Evolutionary conservation across 2,113 vertebrate species (phyloP).

Genomic region (Zosterops japonicus): DNA sequence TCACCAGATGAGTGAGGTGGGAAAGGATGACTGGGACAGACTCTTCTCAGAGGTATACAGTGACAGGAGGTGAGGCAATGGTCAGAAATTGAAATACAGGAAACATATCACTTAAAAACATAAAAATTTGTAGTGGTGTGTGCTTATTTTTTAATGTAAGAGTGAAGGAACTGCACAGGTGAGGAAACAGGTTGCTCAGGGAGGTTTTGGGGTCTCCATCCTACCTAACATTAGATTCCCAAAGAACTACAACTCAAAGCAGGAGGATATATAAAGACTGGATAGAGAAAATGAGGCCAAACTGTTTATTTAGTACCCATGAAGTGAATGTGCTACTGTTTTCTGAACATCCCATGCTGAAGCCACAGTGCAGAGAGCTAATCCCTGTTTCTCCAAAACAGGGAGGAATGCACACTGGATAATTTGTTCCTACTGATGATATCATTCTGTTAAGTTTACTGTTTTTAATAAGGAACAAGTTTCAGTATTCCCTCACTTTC

Average conservation of each 20-base stretch:
- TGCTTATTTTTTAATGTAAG: background rate
- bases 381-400: slow-evolving; percentile 41
- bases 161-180: background rate
- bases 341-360: background rate
- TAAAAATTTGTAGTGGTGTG: background rate
- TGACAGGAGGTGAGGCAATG: background rate
- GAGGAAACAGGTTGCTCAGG: background rate
- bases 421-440: slow-evolving; percentile 71
- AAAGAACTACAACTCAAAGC: background rate
- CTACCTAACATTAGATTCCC: background rate
- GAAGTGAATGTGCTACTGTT: slow-evolving; percentile 55
- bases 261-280: background rate
- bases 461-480: slow-evolving; percentile 62
- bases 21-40: background rate
- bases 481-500: slow-evolving; percentile 70
- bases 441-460: slow-evolving; percentile 51
- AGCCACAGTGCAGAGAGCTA: background rate
- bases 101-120: background rate
- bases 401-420: slow-evolving; percentile 28
- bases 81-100: background rate
- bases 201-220: background rate
- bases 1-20: background rate
- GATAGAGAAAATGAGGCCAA: background rate
- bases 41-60: background rate
- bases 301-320: background rate